Base-by-base conservation (phyloP, 2,888 invertebrate genomes). In the Microdon myrmicae region DNA sequence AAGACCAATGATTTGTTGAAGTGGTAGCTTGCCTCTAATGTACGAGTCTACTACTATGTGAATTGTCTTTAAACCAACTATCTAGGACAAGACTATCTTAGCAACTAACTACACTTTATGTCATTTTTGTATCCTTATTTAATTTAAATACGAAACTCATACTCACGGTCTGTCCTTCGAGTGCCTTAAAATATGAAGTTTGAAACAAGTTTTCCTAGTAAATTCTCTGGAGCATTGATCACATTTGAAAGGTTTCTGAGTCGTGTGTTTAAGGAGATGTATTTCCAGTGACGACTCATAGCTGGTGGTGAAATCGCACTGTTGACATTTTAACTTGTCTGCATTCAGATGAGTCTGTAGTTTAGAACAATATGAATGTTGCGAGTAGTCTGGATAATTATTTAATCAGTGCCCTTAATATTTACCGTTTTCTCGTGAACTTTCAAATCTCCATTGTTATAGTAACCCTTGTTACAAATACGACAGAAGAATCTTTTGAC, bases 381-480 rank as follows among this genome's bases (percentile, higher is more conserved):
- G 2, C 12, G 7, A 13, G 4, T 29, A 4, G 0, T 25, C 4
- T 34, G 13, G 17, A 3, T 16, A 34, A 17, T 4, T n/a, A n/a
- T n/a, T n/a, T n/a, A n/a, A n/a, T n/a, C n/a, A n/a, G n/a, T n/a
- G n/a, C n/a, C 8, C 5, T 7, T n/a, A 1, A 22, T 31, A 67
- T 41, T 55, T 68, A 72, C 72, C 47, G 69, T 49, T 39, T 67
- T 70, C 13, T 73, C 73, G 44, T 79, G 78, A 4, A 70, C 68
- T 19, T 73, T 71, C 58, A 70, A 69, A 71, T 79, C 79, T 39
- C 75, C 74, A 9, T 73, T 74, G 53, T 77, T 73, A 66, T 72
- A 79, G 55, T 75, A 79, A 1, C 79, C 78, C 34, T 77, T 77
- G 0, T 73, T 20, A 16, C 78, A 79, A 10, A 70, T 44, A n/a